These are phyloP conservation scores for Eutrigla gurnardus DNA, from an alignment of 2,797 vertebrate species.

Conservation along the genomic window DNA sequence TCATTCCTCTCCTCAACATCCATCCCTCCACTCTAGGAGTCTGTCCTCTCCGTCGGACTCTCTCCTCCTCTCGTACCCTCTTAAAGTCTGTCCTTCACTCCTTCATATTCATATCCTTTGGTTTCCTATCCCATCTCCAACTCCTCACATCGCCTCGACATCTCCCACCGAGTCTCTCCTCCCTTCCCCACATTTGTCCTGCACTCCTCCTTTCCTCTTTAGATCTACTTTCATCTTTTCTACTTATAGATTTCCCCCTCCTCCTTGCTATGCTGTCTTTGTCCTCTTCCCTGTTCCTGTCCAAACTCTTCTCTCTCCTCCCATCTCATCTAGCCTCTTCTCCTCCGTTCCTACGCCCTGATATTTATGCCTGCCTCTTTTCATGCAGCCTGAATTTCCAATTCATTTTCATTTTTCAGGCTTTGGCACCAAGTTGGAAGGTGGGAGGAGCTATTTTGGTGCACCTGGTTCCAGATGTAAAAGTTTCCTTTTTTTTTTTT, in stretches of 20 bases:
- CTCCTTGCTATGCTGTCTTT: slow-evolving; percentile 38
- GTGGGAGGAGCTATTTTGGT: slow-evolving; percentile 8
- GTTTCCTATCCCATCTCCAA: slow-evolving; percentile 3
- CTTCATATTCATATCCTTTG: slow-evolving; percentile 24
- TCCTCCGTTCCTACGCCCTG: neutral
- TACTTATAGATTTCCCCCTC: slow-evolving; percentile 20
- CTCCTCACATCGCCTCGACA: neutral
- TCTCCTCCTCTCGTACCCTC: slow-evolving; percentile 12
- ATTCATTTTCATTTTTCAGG: slow-evolving; percentile 6
- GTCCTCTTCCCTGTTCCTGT: slow-evolving; percentile 23
- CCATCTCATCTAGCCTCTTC: neutral
- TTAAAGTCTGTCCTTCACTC: slow-evolving; percentile 27
- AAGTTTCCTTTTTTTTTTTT: neutral
- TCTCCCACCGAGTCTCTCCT: neutral
- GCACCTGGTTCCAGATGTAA: neutral
- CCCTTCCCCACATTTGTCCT: neutral
- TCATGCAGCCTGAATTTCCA: neutral
- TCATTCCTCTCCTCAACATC: slow-evolving; percentile 17
- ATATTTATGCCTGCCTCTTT: slow-evolving; percentile 1
- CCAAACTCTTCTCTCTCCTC: slow-evolving; percentile 28
- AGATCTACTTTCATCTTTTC: slow-evolving; percentile 36
- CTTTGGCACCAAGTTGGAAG: neutral
- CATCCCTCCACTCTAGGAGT: slow-evolving; percentile 12
- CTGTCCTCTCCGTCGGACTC: slow-evolving; percentile 19
- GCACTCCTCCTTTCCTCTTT: neutral